Base-by-base conservation (phyloP, 2,113 vertebrate species). In the Eolophus roseicapilla region DNA sequence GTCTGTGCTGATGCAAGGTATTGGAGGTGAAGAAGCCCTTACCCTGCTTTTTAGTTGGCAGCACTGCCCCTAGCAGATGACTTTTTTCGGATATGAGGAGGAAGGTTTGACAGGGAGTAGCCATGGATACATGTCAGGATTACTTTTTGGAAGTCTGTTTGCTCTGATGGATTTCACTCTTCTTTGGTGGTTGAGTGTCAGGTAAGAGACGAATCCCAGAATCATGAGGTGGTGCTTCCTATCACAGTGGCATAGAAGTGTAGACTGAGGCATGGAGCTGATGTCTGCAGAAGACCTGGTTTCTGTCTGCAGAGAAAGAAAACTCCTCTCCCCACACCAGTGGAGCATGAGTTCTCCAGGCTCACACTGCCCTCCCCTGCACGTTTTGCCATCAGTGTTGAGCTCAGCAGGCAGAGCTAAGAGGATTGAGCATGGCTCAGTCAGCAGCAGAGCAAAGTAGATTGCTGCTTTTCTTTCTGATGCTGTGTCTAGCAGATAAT, bases 171-270 rank as follows among this genome's bases (percentile, higher is more conserved):
- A 28, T 31, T 67, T 4, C 46, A 0, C 18, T n/a, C 44, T 46
- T 44, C 53, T 13, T 41, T 4, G 44, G 27, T 19, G 59, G 16
- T 3, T 19, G 33, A 7, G 69, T 6, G 25, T 8, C 59, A 41
- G 69, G 35, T 20, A 3, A 59, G 47, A 29, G 53, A 8, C 16
- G 7, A 4, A 15, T 17, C 65, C 37, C 64, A 17, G 68, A 9
- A 3, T 3, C 2, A 5, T 1, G 39, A 6, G 35, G 6, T 3
- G 39, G 16, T 46, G 41, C 28, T 67, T 31, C 53, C 71, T 8
- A 1, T 27, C 2, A 0, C 43, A 1, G 0, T 9, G 74, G 20
- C 43, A 8, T 7, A 33, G 57, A 35, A 25, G 1, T 1, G 19
- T 9, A 35, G 69, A 3, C 14, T 0, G 1, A 29, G 55, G 28